Base-by-base conservation (phyloP, 2,797 vertebrate species). In the Chrysocyon brachyurus region DNA sequence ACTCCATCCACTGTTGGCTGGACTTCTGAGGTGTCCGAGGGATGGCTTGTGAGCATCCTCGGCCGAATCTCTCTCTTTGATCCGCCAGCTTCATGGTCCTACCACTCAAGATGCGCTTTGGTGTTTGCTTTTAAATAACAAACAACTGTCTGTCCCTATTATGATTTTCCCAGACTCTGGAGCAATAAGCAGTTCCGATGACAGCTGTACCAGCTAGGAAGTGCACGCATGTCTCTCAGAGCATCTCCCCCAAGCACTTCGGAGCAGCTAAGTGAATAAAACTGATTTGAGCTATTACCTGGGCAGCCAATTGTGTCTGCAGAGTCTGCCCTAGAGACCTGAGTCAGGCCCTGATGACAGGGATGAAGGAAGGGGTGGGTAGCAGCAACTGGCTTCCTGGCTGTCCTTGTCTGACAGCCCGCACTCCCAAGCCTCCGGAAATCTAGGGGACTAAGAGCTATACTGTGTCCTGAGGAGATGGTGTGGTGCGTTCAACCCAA, bases 71-170 rank as follows among this genome's bases (percentile, higher is more conserved):
- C 24, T 31, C 77, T 85, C 93, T 82, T 28, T 72, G 73, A 78
- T 94, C 79, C 24, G 1, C 56, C 3, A 0, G 21, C 66, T 70
- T 75, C 1, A 0, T 19, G 54, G 31, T 83, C 91, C 49, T 11
- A 1, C 70, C 31, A 33, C 59, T 87, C 31, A 14, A 49, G 84
- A 66, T 72, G 33, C 6, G 70, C 90, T 97, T 91, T 59, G 61
- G 68, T 66, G 61, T 78, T 96, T 96, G 77, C 77, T 96, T 96
- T 96, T 95, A 81, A 90, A 77, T 75, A 96, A 66, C 15, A 94
- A 95, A 94, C 90, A 96, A 94, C 75, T 89, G 52, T 87, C 96
- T 85, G 68, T 92, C 90, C 33, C 75, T 61, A 52, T 88, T 72
- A 92, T 66, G 87, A 77, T 92, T 96, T 87, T 94, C 59, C 40